A percentile compares a stretch with the other conserved stretches of the same genome.
Evolutionary conservation across 2,888 invertebrate species (phyloP).

Genomic region (Bombyx huttoni): DNA sequence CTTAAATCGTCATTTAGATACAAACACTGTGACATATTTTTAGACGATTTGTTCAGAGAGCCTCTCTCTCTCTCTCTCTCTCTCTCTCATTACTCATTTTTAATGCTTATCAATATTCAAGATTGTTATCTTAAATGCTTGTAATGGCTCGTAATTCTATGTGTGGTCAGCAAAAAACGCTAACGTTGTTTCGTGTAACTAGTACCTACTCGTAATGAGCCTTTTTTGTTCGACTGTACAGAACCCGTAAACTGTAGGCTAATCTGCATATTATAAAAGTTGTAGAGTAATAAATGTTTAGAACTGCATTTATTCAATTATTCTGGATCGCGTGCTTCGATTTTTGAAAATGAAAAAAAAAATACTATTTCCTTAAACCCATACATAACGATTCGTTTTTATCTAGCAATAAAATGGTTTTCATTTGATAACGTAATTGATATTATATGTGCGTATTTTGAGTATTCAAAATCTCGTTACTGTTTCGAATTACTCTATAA

Average conservation of each 20-base stretch:
- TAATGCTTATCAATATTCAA: conserved; percentile 35
- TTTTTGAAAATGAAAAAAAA: too few species aligned
- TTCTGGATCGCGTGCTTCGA: neutral
- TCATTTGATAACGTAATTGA: neutral
- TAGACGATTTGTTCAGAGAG: too few species aligned
- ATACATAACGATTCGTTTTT: neutral
- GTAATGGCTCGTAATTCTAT: conserved; percentile 54
- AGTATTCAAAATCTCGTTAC: too few species aligned
- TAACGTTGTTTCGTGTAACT: conserved; percentile 10
- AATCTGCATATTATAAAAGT: conserved; percentile 19
- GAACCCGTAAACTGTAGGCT: conserved; percentile 18
- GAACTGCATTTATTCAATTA: neutral
- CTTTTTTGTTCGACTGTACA: conserved; percentile 26
- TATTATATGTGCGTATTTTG: neutral
- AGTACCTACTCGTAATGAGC: conserved; percentile 22
- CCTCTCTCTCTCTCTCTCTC: neutral
- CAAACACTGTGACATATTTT: too few species aligned
- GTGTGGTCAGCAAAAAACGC: conserved; percentile 37
- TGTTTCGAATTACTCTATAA: too few species aligned
- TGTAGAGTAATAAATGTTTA: conserved; percentile 2
- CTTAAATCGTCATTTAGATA: too few species aligned
- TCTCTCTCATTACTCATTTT: neutral
- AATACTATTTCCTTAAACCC: too few species aligned
- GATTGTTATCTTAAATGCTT: conserved; percentile 59
- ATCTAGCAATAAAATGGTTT: neutral